Conservation (phyloP, 1,140 invertebrate genomes). For the Drosophila novamexicana region DNA sequence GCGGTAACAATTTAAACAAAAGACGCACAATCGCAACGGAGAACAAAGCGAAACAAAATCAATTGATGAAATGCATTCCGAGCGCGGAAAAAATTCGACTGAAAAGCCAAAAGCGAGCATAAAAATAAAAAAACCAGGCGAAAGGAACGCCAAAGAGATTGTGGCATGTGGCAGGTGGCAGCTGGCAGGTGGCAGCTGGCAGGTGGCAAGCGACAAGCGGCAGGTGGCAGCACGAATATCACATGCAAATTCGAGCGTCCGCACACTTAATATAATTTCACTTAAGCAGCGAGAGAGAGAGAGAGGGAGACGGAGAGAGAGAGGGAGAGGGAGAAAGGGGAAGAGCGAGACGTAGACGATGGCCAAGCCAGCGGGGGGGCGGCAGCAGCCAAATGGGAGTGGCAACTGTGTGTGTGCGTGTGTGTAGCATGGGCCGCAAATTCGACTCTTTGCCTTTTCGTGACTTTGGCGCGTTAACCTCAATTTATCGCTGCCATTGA, state of each 20-base stretch:
- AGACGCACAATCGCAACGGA: neutral
- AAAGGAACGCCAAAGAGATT: constrained; percentile 25
- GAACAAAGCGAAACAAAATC: constrained; percentile 9
- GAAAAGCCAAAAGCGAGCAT: constrained; percentile 4
- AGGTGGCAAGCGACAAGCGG: constrained; percentile 7
- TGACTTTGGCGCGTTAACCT: constrained; percentile 81
- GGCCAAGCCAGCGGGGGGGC: too few species aligned
- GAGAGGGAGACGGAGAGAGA: neutral
- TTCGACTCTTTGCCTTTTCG: constrained; percentile 61
- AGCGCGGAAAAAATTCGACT: constrained; percentile 10
- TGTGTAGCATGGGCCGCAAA: constrained; percentile 31
- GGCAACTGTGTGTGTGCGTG: constrained; percentile 4
- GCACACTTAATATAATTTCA: constrained; percentile 82
- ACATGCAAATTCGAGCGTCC: constrained; percentile 77
- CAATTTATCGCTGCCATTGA: constrained; percentile 80
- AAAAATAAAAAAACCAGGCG: neutral
- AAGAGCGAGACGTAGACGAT: neutral
- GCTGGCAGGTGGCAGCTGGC: constrained; percentile 21
- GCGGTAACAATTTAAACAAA: constrained; percentile 6
- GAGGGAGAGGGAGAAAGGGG: neutral
- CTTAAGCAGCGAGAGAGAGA: constrained; percentile 48
- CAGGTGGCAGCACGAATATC: constrained; percentile 62
- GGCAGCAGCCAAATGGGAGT: neutral
- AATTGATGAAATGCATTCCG: constrained; percentile 36
- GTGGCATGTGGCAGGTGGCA: constrained; percentile 23